Evolutionary conservation across 2,797 vertebrate species (phyloP).

Genomic region (Meriones psammophilus): DNA sequence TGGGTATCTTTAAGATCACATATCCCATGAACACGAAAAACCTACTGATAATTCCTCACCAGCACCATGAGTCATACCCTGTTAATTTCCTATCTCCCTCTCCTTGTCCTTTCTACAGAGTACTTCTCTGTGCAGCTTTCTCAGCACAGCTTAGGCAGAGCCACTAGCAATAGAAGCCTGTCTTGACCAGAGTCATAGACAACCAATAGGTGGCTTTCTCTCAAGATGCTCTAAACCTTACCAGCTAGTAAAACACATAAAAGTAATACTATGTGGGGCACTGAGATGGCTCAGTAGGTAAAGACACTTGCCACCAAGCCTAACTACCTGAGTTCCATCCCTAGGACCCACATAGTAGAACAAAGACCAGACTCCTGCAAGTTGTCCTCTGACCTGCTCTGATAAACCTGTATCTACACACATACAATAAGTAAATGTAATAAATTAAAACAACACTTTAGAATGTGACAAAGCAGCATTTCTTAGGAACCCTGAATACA

Average conservation of each 20-base stretch:
- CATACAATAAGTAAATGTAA: background rate
- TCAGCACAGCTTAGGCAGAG: constrained; percentile 49
- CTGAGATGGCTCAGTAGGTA: background rate
- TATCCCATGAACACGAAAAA: background rate
- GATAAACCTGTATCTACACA: background rate
- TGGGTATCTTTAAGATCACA: constrained; percentile 10
- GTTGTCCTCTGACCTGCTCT: background rate
- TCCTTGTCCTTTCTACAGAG: background rate
- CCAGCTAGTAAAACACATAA: constrained; percentile 20
- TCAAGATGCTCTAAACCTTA: constrained; percentile 32
- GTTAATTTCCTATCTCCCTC: constrained; percentile 10
- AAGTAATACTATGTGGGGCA: constrained; percentile 9
- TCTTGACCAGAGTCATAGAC: constrained; percentile 27
- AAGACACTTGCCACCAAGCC: background rate
- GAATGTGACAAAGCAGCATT: background rate
- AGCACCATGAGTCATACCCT: background rate
- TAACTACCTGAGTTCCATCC: background rate
- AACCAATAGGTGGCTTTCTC: background rate
- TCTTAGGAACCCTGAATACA: constrained; percentile 48
- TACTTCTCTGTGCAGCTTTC: background rate
- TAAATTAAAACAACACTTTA: background rate
- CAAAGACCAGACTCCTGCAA: background rate
- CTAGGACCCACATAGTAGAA: background rate
- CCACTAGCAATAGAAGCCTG: background rate
- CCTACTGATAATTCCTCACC: background rate